Base-by-base conservation (phyloP, 2,113 vertebrate species). In the Speoplatyrhinus poulsoni region DNA sequence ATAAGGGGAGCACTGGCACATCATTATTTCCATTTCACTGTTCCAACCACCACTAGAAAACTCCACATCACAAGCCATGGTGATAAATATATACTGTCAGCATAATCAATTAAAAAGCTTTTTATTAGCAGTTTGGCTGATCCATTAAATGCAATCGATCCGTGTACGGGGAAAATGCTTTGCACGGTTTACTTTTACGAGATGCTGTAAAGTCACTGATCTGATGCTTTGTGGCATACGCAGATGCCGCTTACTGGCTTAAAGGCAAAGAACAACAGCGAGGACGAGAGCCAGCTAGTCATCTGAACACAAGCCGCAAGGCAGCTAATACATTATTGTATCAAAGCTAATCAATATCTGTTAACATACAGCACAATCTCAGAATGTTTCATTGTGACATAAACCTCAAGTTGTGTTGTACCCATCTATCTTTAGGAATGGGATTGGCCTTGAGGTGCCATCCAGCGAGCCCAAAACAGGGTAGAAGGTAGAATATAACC, bases 141-240 rank as follows among this genome's bases (percentile, higher is more conserved):
- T 82, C 77, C 80, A 82, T 82, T 82, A 80, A 71, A 73, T 33
- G 12, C 10, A 68, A 85, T 89, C 54, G 84, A 88, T 85, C 68
- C 55, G 9, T 46, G 52, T 8, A 57, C 26, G 58, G 74, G 66
- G 65, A 77, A 74, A 82, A 77, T 53, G 70, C 73, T 79, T 60
- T 36, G 71, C 70, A 71, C 75, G 85, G 79, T 86, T 26, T 73
- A 88, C 78, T 83, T 74, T 84, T 82, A 82, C 48, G 6, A 72
- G 71, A 50, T 16, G 65, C 62, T 60, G 76, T 85, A 80, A 78
- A 76, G 72, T 47, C 54, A 46, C 52, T 54, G 41, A 70, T 69
- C 50, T 46, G 75, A 84, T 55, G 58, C 59, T 67, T 67, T 74
- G 76, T 70, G 67, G 65, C 65, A 69, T 53, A 58, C 32, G 70